Conservation (phyloP, 1,140 invertebrate genomes). For the Musca domestica region DNA sequence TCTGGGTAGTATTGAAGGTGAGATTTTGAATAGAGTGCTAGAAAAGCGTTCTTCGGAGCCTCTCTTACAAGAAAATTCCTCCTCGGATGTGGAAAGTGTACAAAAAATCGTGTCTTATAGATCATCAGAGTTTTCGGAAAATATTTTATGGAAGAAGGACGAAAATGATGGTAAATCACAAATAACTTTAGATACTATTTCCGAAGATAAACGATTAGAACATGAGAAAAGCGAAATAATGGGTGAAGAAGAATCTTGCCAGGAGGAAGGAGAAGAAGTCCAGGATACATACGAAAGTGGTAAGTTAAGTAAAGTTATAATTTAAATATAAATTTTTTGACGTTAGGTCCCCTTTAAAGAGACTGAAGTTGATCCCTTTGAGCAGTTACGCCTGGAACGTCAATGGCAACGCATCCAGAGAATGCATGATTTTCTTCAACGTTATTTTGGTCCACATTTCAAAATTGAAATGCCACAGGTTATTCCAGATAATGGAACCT, state of each 20-base stretch:
- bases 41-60: too few relatives aligned
- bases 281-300: neutral
- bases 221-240: neutral
- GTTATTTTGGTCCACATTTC: neutral
- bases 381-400: neutral
- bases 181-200: too few relatives aligned
- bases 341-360: neutral
- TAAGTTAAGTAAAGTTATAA: neutral
- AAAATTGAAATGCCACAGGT: neutral
- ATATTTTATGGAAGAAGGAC: too few relatives aligned
- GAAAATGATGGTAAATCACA: too few relatives aligned
- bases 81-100: too few relatives aligned
- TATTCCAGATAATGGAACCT: neutral
- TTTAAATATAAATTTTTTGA: too few relatives aligned
- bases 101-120: too few relatives aligned
- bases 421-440: constrained; percentile 1
- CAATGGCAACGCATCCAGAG: neutral
- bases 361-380: neutral
- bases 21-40: too few relatives aligned
- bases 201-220: neutral
- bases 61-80: too few relatives aligned
- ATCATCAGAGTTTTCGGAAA: too few relatives aligned
- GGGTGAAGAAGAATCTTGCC: neutral
- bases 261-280: neutral
- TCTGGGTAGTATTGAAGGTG: too few relatives aligned